Evolutionary conservation across 2,888 invertebrate species (phyloP).

Genomic region (Deilephila porcellus): DNA sequence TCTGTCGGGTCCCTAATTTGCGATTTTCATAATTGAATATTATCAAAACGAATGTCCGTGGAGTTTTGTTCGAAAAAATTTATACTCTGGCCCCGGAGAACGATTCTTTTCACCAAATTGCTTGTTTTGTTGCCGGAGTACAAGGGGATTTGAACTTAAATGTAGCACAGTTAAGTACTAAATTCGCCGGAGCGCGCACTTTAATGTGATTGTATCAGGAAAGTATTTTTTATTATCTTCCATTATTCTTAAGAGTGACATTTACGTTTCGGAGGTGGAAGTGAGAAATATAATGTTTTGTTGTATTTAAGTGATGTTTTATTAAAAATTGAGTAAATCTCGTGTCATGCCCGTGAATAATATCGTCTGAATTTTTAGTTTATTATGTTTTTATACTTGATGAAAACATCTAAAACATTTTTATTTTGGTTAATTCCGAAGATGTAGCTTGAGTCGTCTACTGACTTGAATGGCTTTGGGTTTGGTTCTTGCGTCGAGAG

Average conservation of each 20-base stretch:
- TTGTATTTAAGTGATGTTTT: slow-evolving; percentile 17
- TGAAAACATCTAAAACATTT: no score
- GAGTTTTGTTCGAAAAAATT: slow-evolving; percentile 55
- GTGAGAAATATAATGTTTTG: slow-evolving; percentile 32
- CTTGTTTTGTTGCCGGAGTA: slow-evolving; percentile 47
- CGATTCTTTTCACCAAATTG: slow-evolving; percentile 48
- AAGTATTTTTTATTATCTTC: slow-evolving; percentile 57
- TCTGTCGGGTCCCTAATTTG: slow-evolving; percentile 56
- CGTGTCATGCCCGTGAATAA: slow-evolving; percentile 9
- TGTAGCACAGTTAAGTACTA: slow-evolving; percentile 33
- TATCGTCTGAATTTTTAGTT: not conserved
- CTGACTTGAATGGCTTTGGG: no score
- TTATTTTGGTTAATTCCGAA: no score
- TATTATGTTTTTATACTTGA: not conserved
- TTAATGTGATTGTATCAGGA: slow-evolving; percentile 56
- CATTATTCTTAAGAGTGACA: slow-evolving; percentile 56
- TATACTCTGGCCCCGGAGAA: slow-evolving; percentile 48
- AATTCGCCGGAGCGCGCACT: slow-evolving; percentile 37
- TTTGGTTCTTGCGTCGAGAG: no score
- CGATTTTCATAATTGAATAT: slow-evolving; percentile 68
- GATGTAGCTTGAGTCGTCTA: no score
- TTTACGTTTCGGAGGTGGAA: slow-evolving; percentile 43
- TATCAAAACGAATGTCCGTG: slow-evolving; percentile 61
- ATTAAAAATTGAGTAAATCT: slow-evolving; percentile 17
- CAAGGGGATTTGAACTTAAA: slow-evolving; percentile 46